Conservation (phyloP, 2,888 invertebrate genomes). For the Drosophila cracens region DNA sequence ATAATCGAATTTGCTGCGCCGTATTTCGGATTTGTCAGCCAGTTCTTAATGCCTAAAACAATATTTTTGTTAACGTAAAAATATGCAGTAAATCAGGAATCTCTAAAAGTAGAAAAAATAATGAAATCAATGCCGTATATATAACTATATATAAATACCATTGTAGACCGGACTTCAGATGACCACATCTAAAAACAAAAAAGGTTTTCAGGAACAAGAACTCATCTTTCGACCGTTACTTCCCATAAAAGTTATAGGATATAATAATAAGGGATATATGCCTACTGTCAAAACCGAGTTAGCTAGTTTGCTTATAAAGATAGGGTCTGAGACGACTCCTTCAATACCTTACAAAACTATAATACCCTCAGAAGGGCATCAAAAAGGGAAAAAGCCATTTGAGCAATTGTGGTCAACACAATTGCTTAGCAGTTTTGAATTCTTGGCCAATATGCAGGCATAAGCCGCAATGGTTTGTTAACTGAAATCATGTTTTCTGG, state of each 20-base stretch:
- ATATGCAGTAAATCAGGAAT: background rate
- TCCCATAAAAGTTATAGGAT: background rate
- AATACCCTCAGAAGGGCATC: background rate
- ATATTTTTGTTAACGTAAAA: background rate
- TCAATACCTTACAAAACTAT: too few species aligned
- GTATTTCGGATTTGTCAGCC: background rate
- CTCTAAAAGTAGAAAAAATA: background rate
- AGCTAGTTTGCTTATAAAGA: background rate
- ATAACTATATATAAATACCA: background rate
- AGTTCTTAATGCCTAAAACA: background rate
- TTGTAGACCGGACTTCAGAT: too few species aligned
- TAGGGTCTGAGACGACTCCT: background rate
- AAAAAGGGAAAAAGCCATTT: background rate
- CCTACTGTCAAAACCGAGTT: background rate
- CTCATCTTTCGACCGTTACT: background rate
- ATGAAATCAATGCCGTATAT: background rate
- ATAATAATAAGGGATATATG: background rate
- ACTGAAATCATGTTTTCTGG: conserved; percentile 6
- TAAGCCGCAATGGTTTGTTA: conserved; percentile 1
- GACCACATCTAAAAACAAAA: background rate
- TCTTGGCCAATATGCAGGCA: conserved; percentile 3
- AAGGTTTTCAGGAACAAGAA: background rate
- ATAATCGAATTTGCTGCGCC: conserved; percentile 18
- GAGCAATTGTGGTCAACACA: conserved; percentile 2
- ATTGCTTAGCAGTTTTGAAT: background rate